Evolutionary conservation across 2,888 invertebrate species (phyloP).

Genomic region (Apamea monoglypha): DNA sequence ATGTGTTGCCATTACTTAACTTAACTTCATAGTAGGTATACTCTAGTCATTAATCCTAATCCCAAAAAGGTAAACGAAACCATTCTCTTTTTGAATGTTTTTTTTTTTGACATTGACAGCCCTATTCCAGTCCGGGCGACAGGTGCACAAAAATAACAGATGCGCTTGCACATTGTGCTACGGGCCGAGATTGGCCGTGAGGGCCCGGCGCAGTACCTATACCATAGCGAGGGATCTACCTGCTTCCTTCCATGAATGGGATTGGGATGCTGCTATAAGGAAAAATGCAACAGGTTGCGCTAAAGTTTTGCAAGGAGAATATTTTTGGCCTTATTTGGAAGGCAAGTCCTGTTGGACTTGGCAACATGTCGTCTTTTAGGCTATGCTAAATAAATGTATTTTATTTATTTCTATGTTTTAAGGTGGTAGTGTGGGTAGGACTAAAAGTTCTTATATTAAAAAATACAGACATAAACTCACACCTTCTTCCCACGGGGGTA

Average conservation of each 20-base stretch:
- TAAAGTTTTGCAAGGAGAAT: slow-evolving; percentile 36
- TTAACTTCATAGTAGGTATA: not conserved
- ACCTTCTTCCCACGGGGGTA: not conserved
- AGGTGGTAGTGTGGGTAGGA: not conserved
- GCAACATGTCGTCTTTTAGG: too few species aligned
- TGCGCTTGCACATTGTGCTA: slow-evolving; percentile 51
- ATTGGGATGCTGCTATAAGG: slow-evolving; percentile 35
- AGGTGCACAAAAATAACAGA: slow-evolving; percentile 73
- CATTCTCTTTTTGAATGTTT: not conserved
- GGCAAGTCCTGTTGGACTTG: not conserved
- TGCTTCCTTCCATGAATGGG: slow-evolving; percentile 52
- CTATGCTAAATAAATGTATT: too few species aligned
- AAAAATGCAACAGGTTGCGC: slow-evolving; percentile 47
- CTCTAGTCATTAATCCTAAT: not conserved
- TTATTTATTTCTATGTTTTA: too few species aligned
- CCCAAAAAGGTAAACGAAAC: not conserved
- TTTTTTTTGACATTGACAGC: slow-evolving; percentile 50
- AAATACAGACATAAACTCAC: not conserved
- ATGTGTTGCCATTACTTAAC: not conserved
- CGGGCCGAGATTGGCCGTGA: slow-evolving; percentile 65
- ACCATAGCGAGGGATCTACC: slow-evolving; percentile 46
- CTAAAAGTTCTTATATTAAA: not conserved
- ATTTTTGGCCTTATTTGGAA: slow-evolving; percentile 17
- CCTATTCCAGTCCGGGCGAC: slow-evolving; percentile 64
- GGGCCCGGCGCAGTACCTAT: slow-evolving; percentile 7